Conservation (phyloP, 2,113 vertebrate genomes). For the Zapus hudsonius region DNA sequence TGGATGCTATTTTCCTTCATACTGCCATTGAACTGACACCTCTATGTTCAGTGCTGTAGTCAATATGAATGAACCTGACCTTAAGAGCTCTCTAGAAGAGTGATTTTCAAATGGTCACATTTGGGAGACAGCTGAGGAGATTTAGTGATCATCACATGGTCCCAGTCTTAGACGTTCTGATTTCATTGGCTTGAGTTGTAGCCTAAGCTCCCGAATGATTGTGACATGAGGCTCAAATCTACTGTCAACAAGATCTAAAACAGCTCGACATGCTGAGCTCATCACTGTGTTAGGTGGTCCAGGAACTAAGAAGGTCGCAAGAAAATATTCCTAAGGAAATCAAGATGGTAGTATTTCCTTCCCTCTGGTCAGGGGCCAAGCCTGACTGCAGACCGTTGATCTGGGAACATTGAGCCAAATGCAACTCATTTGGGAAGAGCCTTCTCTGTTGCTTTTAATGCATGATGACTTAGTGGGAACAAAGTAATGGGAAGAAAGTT, state of each 20-base stretch:
- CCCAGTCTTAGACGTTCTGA: neutral
- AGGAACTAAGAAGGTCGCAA: neutral
- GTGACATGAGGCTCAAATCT: neutral
- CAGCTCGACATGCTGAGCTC: neutral
- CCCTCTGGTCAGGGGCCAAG: neutral
- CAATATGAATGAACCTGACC: neutral
- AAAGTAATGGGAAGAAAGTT: neutral
- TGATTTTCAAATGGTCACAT: neutral
- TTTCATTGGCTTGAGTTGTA: neutral
- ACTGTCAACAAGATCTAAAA: neutral
- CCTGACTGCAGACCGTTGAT: neutral
- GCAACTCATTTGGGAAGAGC: neutral
- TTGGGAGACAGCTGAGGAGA: neutral
- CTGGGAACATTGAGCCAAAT: neutral
- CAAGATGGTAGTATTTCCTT: neutral
- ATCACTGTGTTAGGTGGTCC: conserved; percentile 1
- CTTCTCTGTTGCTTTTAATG: conserved; percentile 20
- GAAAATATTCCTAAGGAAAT: conserved; percentile 25
- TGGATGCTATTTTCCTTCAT: conserved; percentile 25
- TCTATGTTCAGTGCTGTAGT: conserved; percentile 29
- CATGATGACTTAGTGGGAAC: neutral
- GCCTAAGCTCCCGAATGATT: neutral
- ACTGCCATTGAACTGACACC: conserved; percentile 35
- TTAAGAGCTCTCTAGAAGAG: neutral
- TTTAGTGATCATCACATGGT: neutral